Evolutionary conservation across 2,888 invertebrate genomes (phyloP), one percentile per base, ranked within the genome.

Genomic region (Isoperla grammatica): DNA sequence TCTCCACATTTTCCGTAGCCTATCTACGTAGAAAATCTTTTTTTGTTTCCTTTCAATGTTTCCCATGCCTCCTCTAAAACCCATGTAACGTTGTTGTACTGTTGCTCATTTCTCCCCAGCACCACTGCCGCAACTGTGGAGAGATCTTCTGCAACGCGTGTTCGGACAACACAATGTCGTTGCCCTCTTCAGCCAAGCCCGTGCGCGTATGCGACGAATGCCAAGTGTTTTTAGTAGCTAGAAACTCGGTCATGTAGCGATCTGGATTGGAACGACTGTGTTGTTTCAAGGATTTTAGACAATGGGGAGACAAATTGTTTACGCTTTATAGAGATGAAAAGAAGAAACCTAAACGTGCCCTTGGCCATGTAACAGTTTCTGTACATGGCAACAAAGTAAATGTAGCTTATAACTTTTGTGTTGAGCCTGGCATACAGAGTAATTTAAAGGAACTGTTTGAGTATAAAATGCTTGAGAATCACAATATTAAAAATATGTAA

Each of bases 121-220:
- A 98, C 74, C 97, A 98, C 74, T 97, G 97, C 74, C 85, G 97
- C 64, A 86, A 90, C 70, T 98, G 97, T 77, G 97, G 97, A 0
- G 88, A 92, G 67, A 96, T 98, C 73, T 97, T 94, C 78, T 98
- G 97, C 74, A 84, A 85, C 66, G 79, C 86, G 13, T 98, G 97
- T 75, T 96, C 96, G 53, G 95, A 95, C 73, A 95, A 95, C 74
- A 85, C 87, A 1, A 88, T 91, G 75, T 84, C 90, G 1, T 76
- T 97, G 77, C 85, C 89, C 64, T 81, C 85, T 8, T 83, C 87
- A 65, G 79, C 84, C 13, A 94, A 94, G 72, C 94, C 95, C 0
- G 96, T 95, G 6, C 83, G 98, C 49, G 96, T 97, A 12, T 98
- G 97, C 76, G 94, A 96, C 78, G 82, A 81, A 45, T 97, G 97